Conservation (phyloP, 2,888 invertebrate species). For the Drosophila rellima region DNA sequence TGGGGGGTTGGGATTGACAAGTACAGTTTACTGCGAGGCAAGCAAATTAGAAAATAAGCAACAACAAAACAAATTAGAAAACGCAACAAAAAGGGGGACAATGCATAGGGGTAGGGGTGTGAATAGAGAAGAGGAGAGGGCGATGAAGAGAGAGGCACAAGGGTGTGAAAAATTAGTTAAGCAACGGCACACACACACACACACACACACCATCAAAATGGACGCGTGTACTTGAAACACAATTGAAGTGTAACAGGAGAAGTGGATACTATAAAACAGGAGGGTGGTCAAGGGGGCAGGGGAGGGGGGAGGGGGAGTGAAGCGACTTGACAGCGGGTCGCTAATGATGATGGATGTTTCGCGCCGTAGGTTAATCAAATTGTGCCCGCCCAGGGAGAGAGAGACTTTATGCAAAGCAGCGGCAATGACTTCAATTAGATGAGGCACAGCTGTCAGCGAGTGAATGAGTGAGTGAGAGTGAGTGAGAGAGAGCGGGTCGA, state of each 20-base stretch:
- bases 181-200: conserved; percentile 9
- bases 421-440: conserved; percentile 70
- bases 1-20: not conserved
- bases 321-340: conserved; percentile 36
- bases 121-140: not conserved
- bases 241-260: conserved; percentile 74
- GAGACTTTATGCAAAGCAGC: conserved; percentile 68
- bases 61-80: conserved; percentile 57
- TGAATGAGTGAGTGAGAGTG: conserved; percentile 7
- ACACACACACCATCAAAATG: conserved; percentile 33
- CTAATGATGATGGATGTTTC: conserved; percentile 77
- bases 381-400: conserved; percentile 41
- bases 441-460: conserved; percentile 43
- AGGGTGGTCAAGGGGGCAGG: conserved; percentile 4
- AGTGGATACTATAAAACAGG: conserved; percentile 43
- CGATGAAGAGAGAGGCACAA: conserved; percentile 12
- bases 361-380: conserved; percentile 74
- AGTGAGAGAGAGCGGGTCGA: conserved; percentile 28
- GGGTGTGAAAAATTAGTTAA: conserved; percentile 67
- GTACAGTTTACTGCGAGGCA: not conserved
- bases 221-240: conserved; percentile 61
- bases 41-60: conserved; percentile 70
- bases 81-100: conserved; percentile 18
- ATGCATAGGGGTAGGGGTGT: not conserved
- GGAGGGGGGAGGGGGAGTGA: conserved; percentile 11